Conservation (phyloP, 2,888 invertebrate genomes). For the Cryptus armator region DNA sequence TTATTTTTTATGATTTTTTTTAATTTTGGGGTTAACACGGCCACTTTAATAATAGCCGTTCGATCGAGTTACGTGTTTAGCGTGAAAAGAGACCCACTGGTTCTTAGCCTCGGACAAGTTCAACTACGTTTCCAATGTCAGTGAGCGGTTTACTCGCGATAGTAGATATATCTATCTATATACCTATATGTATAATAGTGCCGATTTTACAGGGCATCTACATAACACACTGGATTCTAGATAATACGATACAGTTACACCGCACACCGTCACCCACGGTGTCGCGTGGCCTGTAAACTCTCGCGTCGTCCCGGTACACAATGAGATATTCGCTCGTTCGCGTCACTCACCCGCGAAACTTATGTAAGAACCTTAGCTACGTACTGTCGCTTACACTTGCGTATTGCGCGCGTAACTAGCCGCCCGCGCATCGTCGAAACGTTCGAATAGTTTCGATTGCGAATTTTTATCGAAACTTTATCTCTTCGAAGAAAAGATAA, state of each 20-base stretch:
- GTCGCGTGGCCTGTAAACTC: slow-evolving; percentile 43
- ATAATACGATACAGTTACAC: neutral
- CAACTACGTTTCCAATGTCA: slow-evolving; percentile 47
- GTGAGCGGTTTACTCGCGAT: slow-evolving; percentile 19
- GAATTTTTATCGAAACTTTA: neutral
- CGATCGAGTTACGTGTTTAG: slow-evolving; percentile 28
- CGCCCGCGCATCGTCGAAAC: neutral
- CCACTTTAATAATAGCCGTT: neutral
- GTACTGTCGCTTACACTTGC: slow-evolving; percentile 40
- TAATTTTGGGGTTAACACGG: neutral
- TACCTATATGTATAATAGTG: neutral
- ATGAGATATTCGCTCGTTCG: slow-evolving; percentile 54
- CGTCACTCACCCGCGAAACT: slow-evolving; percentile 55
- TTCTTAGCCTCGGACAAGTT: slow-evolving; percentile 35
- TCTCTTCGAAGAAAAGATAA: too few species aligned
- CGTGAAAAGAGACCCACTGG: neutral
- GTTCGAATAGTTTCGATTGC: neutral
- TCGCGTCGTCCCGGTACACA: slow-evolving; percentile 39
- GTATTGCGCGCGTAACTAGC: slow-evolving; percentile 42
- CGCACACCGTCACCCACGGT: neutral
- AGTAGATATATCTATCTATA: neutral
- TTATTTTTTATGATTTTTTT: neutral
- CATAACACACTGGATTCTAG: slow-evolving; percentile 2
- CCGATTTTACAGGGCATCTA: neutral
- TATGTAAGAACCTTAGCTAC: slow-evolving; percentile 55